Evolutionary conservation across 30 jellyfish, hydroid and myxozoan genomes (phyloP).

Genomic region (Phacellophora camtschatica): DNA sequence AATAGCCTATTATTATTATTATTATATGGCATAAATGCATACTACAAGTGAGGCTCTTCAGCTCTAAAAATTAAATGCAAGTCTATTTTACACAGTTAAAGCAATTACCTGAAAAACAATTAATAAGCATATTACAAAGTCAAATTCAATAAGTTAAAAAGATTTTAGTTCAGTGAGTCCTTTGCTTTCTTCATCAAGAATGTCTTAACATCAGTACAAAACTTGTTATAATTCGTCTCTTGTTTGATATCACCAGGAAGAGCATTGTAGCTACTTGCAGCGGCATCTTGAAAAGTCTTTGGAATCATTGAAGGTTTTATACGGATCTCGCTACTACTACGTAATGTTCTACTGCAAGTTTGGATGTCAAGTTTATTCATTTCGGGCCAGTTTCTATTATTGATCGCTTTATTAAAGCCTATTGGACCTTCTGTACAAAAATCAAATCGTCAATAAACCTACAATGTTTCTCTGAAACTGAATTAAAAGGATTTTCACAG

Average conservation of each 20-base stretch:
- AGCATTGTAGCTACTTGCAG: slow-evolving; percentile 64
- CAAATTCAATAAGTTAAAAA: slow-evolving; percentile 23
- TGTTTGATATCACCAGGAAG: slow-evolving; percentile 51
- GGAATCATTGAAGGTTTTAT: slow-evolving; percentile 37
- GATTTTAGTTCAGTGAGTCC: slow-evolving; percentile 29
- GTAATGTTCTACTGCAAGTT: slow-evolving; percentile 32
- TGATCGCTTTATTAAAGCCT: too few species aligned
- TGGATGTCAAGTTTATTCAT: slow-evolving; percentile 26
- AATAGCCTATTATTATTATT: neutral
- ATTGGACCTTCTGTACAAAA: too few species aligned
- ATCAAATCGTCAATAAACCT: too few species aligned
- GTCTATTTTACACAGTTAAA: slow-evolving; percentile 25
- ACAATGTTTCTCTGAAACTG: too few species aligned
- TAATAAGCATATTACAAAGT: slow-evolving; percentile 7
- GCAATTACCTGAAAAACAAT: slow-evolving; percentile 9
- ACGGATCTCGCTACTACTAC: slow-evolving; percentile 63
- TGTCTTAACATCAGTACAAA: slow-evolving; percentile 52
- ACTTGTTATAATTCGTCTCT: slow-evolving; percentile 40
- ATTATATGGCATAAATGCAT: neutral
- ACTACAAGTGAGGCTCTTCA: slow-evolving; percentile 40
- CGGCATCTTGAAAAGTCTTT: slow-evolving; percentile 52
- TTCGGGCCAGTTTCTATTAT: slow-evolving; percentile 22
- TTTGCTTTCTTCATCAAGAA: slow-evolving; percentile 54
- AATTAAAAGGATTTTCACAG: too few species aligned
- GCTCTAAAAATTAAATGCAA: slow-evolving; percentile 16